phyloP scores from a whole-genome alignment of 2,888 invertebrate genomes.

The Amitus sp. region DNA sequence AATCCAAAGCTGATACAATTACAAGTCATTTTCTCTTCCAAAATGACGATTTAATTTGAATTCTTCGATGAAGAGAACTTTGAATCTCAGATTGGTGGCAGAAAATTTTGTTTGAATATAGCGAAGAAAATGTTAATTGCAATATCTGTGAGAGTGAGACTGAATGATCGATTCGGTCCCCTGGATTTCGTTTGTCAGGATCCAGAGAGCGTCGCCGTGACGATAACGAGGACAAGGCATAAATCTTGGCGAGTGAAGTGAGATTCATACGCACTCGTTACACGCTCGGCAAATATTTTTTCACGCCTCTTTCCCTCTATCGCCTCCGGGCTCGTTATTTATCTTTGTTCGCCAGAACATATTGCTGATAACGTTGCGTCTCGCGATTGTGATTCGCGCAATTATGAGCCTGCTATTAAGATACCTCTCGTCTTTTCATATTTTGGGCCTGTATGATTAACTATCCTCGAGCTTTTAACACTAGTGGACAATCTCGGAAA shows the following conservation, averaged over 20 bases:
- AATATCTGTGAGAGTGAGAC: not conserved
- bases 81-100: too few species aligned
- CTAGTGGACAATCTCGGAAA: too few species aligned
- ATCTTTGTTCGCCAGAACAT: conserved; percentile 6
- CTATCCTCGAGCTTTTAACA: not conserved
- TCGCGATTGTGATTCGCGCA: conserved; percentile 2
- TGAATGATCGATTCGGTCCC: not conserved
- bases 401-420: conserved; percentile 3
- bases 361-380: conserved; percentile 7
- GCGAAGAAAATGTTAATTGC: not conserved
- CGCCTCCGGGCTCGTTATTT: conserved; percentile 8
- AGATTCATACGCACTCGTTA: conserved; percentile 26
- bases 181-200: conserved; percentile 20
- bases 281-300: conserved; percentile 17
- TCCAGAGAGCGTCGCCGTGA: conserved; percentile 44
- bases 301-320: not conserved
- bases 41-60: too few species aligned
- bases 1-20: too few species aligned
- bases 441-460: not conserved
- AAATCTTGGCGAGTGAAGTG: conserved; percentile 44
- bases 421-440: conserved; percentile 1
- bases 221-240: conserved; percentile 52
- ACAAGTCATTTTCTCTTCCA: too few species aligned
- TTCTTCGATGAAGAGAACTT: too few species aligned
- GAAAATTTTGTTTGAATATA: not conserved